Evolutionary conservation across 2,888 invertebrate species (phyloP), one percentile per base, ranked within the genome.

Genomic region (Athetis lepigone): DNA sequence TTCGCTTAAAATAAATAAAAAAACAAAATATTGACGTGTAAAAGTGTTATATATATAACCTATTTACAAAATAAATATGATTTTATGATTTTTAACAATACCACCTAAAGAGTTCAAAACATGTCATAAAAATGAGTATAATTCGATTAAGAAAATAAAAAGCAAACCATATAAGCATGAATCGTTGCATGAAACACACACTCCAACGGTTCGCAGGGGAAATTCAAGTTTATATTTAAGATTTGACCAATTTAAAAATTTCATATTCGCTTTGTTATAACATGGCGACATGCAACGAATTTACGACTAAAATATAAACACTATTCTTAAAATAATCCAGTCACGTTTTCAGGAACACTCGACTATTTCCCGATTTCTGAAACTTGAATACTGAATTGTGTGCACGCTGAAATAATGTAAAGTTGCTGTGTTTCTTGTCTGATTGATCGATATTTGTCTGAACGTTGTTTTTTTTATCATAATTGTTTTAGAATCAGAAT

Each of bases 331-430:
- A 50, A 66, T 54, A 70, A 54, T 21, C 63, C 36, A 8, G 47
- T 70, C 68, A 68, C 62, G 68, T 68, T 37, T 52, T 27, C 42
- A 45, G 62, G 21, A 1, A 39, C 29, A 33, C 67, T 18, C 19
- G 19, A 62, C 43, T 62, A 54, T 62, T 50, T 45, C 8, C 49
- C 27, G 43, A 42, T 70, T 45, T 36, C 4, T 50, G 45, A 27
- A 49, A 39, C 25, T 33, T 54, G 70, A 54, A 54, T 68, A 62
- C 46, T 1, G 43, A 62, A 70, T 62, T 50, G 27, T n/a, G 45
- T 49, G n/a, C 11, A 52, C 19, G 13, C n/a, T 39, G 8, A 27
- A 33, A 18, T 43, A 69, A 54, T n/a, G n/a, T n/a, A n/a, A n/a
- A n/a, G n/a, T n/a, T n/a, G n/a, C n/a, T n/a, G n/a, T n/a, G n/a